A percentile compares a stretch with the other conserved stretches of the same genome.
These are phyloP conservation scores for Onychomys arenicola DNA, from an alignment of 2,797 vertebrate genomes.

Conservation along the genomic window DNA sequence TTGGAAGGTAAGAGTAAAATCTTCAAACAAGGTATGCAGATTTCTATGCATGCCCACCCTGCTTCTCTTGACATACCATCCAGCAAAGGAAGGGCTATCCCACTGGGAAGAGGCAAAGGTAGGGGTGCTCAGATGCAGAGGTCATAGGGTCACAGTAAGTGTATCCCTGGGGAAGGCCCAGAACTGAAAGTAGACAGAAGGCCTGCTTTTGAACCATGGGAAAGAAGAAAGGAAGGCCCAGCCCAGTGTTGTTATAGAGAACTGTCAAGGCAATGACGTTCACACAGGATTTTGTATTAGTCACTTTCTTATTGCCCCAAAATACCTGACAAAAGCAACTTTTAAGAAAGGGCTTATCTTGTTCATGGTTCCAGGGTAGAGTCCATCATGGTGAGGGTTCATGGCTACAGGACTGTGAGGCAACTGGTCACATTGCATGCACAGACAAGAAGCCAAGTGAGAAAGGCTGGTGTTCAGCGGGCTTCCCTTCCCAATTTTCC, in stretches of 20 bases:
- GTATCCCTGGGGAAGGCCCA: not conserved
- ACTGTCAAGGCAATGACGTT: not conserved
- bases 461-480: not conserved
- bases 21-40: not conserved
- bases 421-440: not conserved
- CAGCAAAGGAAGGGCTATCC: not conserved
- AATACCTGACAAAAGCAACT: not conserved
- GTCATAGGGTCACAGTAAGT: not conserved
- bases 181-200: not conserved
- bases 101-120: not conserved
- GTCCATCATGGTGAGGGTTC: rapidly evolving
- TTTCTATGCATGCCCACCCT: not conserved
- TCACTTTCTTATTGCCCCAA: not conserved
- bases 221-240: not conserved
- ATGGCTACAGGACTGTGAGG: not conserved
- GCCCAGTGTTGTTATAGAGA: not conserved
- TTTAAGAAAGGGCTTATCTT: not conserved
- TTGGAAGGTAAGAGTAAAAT: slow-evolving; percentile 87
- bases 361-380: not conserved
- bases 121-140: not conserved
- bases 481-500: not conserved
- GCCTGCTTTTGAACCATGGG: not conserved
- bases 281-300: not conserved
- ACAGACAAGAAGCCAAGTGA: not conserved
- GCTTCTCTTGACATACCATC: not conserved